phyloP scores from a whole-genome alignment of 2,888 invertebrate genomes.

The Campoplex capitator region DNA sequence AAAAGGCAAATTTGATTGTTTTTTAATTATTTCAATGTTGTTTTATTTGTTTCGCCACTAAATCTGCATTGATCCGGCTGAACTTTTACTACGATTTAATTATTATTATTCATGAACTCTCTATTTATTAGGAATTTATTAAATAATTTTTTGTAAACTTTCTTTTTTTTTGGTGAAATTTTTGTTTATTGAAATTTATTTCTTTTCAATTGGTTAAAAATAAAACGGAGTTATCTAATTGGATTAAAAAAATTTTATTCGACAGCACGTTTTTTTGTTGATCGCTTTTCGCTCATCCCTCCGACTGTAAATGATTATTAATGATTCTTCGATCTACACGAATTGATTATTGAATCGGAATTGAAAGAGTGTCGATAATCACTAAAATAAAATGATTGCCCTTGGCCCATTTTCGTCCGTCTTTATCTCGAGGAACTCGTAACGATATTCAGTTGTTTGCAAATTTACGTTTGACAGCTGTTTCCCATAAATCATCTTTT shows the following conservation, averaged over 20 bases:
- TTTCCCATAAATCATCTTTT: neutral
- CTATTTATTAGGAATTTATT: neutral
- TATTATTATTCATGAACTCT: neutral
- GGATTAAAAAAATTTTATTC: neutral
- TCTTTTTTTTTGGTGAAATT: neutral
- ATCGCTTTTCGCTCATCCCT: neutral
- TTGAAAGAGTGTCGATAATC: neutral
- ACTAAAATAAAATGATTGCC: neutral
- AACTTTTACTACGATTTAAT: neutral
- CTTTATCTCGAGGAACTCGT: neutral
- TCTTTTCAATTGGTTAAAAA: too few relatives aligned
- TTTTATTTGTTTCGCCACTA: neutral
- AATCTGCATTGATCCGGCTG: neutral
- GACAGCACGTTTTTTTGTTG: neutral
- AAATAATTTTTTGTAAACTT: neutral
- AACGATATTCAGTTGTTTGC: neutral
- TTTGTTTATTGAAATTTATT: neutral
- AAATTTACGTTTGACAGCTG: neutral
- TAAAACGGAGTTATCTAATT: neutral
- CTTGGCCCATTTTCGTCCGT: constrained; percentile 1
- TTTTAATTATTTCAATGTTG: neutral
- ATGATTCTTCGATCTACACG: neutral
- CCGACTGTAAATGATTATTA: neutral
- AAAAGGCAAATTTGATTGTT: neutral
- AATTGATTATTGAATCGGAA: neutral